Conservation (phyloP, 2,797 vertebrate species). For the Manis pentadactyla region DNA sequence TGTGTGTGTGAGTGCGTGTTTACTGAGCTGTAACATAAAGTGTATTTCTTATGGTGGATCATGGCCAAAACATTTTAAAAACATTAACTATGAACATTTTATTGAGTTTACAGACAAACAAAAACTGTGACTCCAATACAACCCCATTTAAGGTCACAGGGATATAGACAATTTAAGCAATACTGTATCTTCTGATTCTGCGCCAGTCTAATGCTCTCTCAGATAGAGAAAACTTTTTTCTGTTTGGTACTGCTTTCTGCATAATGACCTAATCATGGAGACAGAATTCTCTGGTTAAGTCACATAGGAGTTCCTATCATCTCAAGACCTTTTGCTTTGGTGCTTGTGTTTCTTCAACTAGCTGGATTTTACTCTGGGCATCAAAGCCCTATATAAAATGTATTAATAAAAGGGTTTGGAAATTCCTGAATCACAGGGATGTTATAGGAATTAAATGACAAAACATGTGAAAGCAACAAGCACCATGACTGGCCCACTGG, state of each 20-base stretch:
- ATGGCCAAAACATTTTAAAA: constrained; percentile 6
- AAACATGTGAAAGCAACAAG: neutral
- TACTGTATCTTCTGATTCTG: neutral
- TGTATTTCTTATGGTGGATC: neutral
- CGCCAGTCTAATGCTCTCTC: neutral
- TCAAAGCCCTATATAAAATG: neutral
- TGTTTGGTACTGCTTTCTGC: neutral
- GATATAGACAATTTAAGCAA: neutral
- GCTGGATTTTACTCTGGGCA: neutral
- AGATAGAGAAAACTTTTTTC: neutral
- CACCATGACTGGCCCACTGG: neutral
- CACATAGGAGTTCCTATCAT: neutral
- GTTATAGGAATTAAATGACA: neutral
- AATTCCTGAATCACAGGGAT: neutral
- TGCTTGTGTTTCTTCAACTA: neutral
- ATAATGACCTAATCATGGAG: neutral
- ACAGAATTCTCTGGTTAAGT: neutral
- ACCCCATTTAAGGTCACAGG: neutral
- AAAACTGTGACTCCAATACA: neutral
- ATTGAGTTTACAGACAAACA: neutral
- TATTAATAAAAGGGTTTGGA: neutral
- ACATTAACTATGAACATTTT: neutral
- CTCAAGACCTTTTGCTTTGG: neutral
- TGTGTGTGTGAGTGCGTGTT: neutral
- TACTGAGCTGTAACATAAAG: neutral